Base-by-base conservation (phyloP, 2,888 invertebrate genomes). In the Brenthis ino region DNA sequence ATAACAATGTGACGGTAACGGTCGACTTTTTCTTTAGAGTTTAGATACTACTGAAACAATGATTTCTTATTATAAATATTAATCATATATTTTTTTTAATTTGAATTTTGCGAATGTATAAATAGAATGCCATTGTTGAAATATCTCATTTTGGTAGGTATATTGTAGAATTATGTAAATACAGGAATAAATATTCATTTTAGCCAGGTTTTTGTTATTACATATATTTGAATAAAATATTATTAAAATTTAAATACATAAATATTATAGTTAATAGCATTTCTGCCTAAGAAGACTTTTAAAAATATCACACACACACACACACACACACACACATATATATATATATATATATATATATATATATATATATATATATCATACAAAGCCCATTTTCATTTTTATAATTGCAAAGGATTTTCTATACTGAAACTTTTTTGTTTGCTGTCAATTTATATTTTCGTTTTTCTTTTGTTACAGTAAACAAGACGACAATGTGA, bases 401-500 rank as follows among this genome's bases (percentile, higher is more conserved):
- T 33, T 33, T 33, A 33, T 33, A 33, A 33, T 33, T 33, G 33
- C 6, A 33, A 33, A 6, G 33, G 3, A 50, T 50, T 50, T 50
- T 50, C 12, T 14, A 24, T 50, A n/a, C 1, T 1, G 50, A 50
- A 50, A 50, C 37, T 6, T 0, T 37, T 37, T 16, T 51, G 8
- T 1, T 16, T 54, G 53, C 6, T 54, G 2, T 12, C 2, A 20
- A 54, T 20, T 11, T 54, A 24, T 63, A 55, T 65, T 57, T 57
- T 20, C 28, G 14, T 28, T 55, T 64, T 73, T 72, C 76, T 70
- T 77, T 86, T 88, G 84, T 90, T 89, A 13, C 87, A 90, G 90
- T 82, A 82, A 20, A 82, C 81, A 80, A 86, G 85, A 82, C 85
- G 85, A 88, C 86, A 81, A 89, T 89, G 89, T 86, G 88, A 89